phyloP scores from a whole-genome alignment of 2,797 vertebrate species.

The Pogonophryne albipinna region DNA sequence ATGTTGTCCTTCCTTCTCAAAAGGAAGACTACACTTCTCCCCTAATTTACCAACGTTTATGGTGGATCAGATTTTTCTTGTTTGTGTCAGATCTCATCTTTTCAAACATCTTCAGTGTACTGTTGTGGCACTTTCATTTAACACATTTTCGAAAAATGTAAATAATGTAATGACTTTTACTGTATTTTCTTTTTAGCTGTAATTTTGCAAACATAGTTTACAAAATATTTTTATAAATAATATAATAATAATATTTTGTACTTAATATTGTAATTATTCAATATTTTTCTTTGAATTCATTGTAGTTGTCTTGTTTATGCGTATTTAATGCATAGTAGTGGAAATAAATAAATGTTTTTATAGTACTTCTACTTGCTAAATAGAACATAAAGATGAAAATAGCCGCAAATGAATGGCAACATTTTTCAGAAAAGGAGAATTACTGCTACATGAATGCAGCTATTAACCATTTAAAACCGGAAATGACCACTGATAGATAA shows the following conservation, averaged over 20 bases:
- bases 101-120: background rate
- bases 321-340: background rate
- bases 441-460: background rate
- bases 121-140: conserved; percentile 28
- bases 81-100: conserved; percentile 36
- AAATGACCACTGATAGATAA: background rate
- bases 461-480: background rate
- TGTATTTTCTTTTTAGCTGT: background rate
- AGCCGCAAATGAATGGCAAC: too few relatives aligned
- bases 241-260: background rate
- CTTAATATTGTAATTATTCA: background rate
- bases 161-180: conserved; percentile 55
- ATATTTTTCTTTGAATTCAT: background rate
- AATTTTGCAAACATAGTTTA: too few relatives aligned
- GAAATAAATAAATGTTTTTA: background rate
- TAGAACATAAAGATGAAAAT: background rate
- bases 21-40: background rate
- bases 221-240: background rate
- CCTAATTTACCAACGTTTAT: background rate
- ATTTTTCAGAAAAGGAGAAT: background rate
- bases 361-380: background rate
- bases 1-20: background rate
- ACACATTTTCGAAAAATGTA: too few relatives aligned
- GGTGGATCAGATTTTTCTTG: conserved; percentile 8
- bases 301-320: background rate